These are phyloP conservation scores for Carcharodon carcharias DNA, from an alignment of 2,797 vertebrate species.

Conservation along the genomic window DNA sequence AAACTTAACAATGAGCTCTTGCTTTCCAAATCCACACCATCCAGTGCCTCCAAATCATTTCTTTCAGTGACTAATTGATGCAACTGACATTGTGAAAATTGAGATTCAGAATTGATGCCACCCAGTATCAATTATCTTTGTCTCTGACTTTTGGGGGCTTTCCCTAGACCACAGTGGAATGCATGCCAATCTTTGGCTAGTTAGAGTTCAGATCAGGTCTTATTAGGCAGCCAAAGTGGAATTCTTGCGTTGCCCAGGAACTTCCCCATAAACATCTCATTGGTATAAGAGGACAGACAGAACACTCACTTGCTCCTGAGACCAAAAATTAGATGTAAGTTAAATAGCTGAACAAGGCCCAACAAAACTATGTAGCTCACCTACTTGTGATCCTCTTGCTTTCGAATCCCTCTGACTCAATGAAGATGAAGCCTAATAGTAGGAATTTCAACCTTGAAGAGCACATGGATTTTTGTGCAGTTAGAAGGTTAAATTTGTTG, in stretches of 20 bases:
- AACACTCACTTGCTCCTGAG: background rate
- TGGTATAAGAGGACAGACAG: background rate
- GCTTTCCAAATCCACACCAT: background rate
- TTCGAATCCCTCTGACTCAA: no score
- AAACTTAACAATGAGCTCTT: background rate
- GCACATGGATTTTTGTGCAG: no score
- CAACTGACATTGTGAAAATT: background rate
- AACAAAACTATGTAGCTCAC: no score
- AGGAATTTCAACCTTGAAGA: no score
- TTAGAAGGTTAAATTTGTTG: no score
- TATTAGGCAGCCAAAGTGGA: background rate
- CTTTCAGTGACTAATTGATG: background rate
- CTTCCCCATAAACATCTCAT: background rate
- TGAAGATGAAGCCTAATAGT: no score
- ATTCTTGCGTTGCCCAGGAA: background rate
- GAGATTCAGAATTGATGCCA: background rate
- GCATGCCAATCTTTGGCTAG: background rate
- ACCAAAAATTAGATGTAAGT: background rate
- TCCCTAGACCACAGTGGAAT: background rate
- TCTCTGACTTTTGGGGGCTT: background rate
- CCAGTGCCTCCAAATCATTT: background rate
- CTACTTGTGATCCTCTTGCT: no score
- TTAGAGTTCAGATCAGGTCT: background rate
- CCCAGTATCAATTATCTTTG: no score
- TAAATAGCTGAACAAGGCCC: background rate